Evolutionary conservation across 2,797 vertebrate species (phyloP).

Genomic region (Sebastes kiyomatsui): DNA sequence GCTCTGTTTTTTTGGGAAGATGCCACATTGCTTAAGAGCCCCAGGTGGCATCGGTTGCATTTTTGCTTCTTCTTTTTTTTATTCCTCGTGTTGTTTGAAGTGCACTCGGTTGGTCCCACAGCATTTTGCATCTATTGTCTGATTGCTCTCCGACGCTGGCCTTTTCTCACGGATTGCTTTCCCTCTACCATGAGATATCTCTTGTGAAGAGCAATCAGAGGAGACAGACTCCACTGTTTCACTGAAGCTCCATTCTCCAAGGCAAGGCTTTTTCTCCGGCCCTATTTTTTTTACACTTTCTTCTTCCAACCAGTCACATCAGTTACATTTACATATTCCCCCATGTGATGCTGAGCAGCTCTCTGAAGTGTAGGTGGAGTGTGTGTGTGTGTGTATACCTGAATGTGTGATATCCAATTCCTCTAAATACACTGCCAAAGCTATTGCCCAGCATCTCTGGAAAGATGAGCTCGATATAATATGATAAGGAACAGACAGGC

Average conservation of each 20-base stretch:
- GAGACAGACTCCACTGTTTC: conserved; percentile 31
- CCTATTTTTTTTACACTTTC: conserved; percentile 39
- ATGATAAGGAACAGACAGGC: conserved; percentile 30
- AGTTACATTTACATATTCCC: conserved; percentile 55
- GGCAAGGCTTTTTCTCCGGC: conserved; percentile 17
- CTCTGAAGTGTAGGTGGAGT: conserved; percentile 57
- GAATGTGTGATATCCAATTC: conserved; percentile 44
- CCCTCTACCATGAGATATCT: conserved; percentile 24
- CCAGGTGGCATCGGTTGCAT: conserved; percentile 23
- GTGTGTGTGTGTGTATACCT: conserved; percentile 33
- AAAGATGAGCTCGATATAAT: conserved; percentile 33
- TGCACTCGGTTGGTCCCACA: conserved; percentile 50
- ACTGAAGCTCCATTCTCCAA: conserved; percentile 33
- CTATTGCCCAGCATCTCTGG: conserved; percentile 2
- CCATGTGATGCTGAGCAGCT: conserved; percentile 6
- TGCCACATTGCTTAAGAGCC: conserved; percentile 33
- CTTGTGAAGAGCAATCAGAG: conserved; percentile 43
- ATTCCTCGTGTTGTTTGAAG: conserved; percentile 40
- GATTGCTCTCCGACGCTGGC: conserved; percentile 33
- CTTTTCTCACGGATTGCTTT: conserved; percentile 40
- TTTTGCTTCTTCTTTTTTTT: conserved; percentile 24
- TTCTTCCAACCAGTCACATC: conserved; percentile 38
- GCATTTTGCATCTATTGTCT: conserved; percentile 60
- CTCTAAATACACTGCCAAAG: conserved; percentile 14
- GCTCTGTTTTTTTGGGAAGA: neutral